Evolutionary conservation across 1,140 invertebrate genomes (phyloP), one percentile per base, ranked within the genome.

Genomic region (Cydia fagiglandana): DNA sequence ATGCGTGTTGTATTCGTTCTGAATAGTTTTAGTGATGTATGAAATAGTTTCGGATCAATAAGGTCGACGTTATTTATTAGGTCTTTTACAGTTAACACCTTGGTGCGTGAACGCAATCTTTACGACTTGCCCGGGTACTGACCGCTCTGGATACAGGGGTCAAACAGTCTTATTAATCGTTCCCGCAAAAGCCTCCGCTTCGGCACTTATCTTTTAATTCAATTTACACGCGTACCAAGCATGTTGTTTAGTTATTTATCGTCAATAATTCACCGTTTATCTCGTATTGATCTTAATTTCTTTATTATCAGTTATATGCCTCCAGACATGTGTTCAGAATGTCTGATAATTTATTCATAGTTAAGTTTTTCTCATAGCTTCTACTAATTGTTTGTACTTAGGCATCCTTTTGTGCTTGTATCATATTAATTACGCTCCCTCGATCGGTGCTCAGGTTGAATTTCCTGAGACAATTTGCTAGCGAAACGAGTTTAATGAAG

Each of bases 141-240:
- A 61, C 78, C 76, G 78, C 73, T 77, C 73, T 75, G 75, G 34
- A 77, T 78, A 76, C 77, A 78, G 73, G 79, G 87, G 84, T 90
- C 88, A 88, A 86, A 86, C 76, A 75, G 78, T 38, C 81, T 83
- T 85, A 87, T 86, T 83, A 85, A 88, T 85, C 83, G 79, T 86
- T 79, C 80, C 75, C 75, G 82, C 83, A 75, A 86, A 87, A 83
- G 83, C 81, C 85, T 88, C 83, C 84, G 82, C 86, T 84, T 88
- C 80, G 81, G 75, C 80, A 84, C 85, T 91, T 91, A 91, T 91
- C 88, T 90, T 86, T 86, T 89, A 91, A 90, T 91, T 90, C 86
- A 89, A 92, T 92, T 90, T 89, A 90, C 85, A 90, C 81, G 82
- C 81, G 82, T 89, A 84, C 82, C 76, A 73, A 77, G 73, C 82